Evolutionary conservation across 1,140 invertebrate genomes (phyloP), one percentile per base, ranked within the genome.

Genomic region (Drosophila paulistorum): DNA sequence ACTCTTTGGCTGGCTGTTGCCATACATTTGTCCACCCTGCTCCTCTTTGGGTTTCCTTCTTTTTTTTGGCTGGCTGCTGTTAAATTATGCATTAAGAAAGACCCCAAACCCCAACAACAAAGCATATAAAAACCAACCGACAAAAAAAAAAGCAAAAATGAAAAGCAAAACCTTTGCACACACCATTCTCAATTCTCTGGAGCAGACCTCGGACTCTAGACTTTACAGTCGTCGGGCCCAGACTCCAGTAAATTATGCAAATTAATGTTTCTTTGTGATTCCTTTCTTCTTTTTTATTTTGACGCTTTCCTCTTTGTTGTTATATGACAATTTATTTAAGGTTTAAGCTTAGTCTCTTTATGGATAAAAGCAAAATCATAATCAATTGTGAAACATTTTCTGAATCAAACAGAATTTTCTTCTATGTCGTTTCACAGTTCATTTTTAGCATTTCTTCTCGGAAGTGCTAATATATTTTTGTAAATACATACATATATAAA

Each of bases 81-180:
- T 89, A 89, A 89, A 89, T 89, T 89, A 89, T 89, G 84, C 84
- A 89, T 89, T 89, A 90, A 87, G 74, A 79, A 68, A 39, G 37
- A 39, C 71, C 75, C 69, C 79, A 59, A 65, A 42, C 69, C 59
- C 35, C 11, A 48, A 68, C 76, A 72, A 65, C 61, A 65, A 54
- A 7, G 17, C 17, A 23, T 20, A 10, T 48, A 48, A n/a, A n/a
- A n/a, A 48, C 14, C 30, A 30, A 30, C 30, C 30, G 7, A 30
- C 30, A 30, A 26, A 26, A 30, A n/a, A 30, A 30, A 30, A 30
- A 30, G 30, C 30, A 30, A 30, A 30, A 30, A 20, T 23, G 9
- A 9, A 20, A 51, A 45, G 5, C 42, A 45, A 45, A 51, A 66
- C 66, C 68, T 37, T 66, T 68, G 33, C 61, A 59, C 64, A 51